phyloP scores from a whole-genome alignment of 1,140 invertebrate genomes.

The Centruroides vittatus region DNA sequence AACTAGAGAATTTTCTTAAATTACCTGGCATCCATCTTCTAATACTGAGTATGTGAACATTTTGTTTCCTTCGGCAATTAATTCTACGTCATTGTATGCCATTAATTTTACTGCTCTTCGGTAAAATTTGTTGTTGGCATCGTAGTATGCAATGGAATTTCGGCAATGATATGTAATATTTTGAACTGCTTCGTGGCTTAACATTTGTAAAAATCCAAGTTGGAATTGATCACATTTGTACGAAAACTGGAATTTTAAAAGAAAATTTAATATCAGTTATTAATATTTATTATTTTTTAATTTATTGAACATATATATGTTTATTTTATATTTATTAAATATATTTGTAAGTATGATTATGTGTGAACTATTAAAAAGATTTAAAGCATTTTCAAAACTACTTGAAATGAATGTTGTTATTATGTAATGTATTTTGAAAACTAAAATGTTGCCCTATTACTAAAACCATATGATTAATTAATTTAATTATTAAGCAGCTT shows the following conservation, averaged over 20 bases:
- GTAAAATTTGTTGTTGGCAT: slow-evolving; percentile 46
- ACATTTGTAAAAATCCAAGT: slow-evolving; percentile 62
- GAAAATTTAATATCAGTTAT: background rate
- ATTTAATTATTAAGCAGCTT: too few relatives aligned
- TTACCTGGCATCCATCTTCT: slow-evolving; percentile 68
- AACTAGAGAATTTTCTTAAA: background rate
- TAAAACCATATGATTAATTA: too few relatives aligned
- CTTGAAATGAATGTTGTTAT: too few relatives aligned
- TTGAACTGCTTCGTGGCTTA: slow-evolving; percentile 55
- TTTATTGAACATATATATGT: too few relatives aligned
- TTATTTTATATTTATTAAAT: too few relatives aligned
- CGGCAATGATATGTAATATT: slow-evolving; percentile 73
- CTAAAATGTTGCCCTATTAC: too few relatives aligned
- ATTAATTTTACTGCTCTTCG: slow-evolving; percentile 57
- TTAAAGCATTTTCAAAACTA: too few relatives aligned
- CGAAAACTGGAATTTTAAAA: slow-evolving; percentile 44
- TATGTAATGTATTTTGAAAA: too few relatives aligned
- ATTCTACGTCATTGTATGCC: slow-evolving; percentile 64
- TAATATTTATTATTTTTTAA: too few relatives aligned
- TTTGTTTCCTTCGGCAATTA: slow-evolving; percentile 46
- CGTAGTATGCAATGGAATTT: slow-evolving; percentile 63
- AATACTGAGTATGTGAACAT: slow-evolving; percentile 53
- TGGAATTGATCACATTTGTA: slow-evolving; percentile 75
- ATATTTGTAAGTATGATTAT: too few relatives aligned
- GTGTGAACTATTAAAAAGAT: too few relatives aligned